Evolutionary conservation across 2,797 vertebrate genomes (phyloP).

Genomic region (Gorsachius magnificus): DNA sequence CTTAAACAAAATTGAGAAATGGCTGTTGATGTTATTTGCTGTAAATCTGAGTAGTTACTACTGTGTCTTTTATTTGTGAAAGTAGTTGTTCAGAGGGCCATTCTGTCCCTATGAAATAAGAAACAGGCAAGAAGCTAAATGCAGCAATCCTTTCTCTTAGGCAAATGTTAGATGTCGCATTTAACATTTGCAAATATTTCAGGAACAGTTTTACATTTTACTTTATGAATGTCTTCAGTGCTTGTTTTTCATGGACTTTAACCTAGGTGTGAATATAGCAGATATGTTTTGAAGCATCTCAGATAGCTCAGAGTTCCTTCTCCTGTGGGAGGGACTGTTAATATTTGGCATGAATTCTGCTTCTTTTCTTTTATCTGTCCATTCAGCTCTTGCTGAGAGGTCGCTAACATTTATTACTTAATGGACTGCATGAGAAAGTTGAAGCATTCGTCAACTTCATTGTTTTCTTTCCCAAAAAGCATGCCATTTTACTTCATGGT

Average conservation of each 20-base stretch:
- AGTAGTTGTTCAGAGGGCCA: not conserved
- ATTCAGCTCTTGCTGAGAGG: not conserved
- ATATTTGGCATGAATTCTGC: not conserved
- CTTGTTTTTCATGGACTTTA: not conserved
- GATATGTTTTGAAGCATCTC: not conserved
- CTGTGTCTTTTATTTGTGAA: not conserved
- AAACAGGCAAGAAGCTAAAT: not conserved
- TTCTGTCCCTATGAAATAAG: not conserved
- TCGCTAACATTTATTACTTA: not conserved
- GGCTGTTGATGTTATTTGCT: not conserved
- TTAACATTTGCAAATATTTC: not conserved
- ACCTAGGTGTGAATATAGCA: not conserved
- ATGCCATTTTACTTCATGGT: not conserved
- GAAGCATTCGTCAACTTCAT: not conserved
- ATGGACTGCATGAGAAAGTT: not conserved
- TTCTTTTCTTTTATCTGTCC: not conserved
- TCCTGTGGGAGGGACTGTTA: not conserved
- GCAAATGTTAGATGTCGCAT: not conserved
- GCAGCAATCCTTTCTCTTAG: not conserved
- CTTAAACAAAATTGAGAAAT: not conserved
- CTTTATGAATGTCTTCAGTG: not conserved
- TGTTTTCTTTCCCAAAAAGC: not conserved
- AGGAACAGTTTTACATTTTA: not conserved
- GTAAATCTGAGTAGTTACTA: not conserved
- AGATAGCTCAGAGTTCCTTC: not conserved